phyloP scores from a whole-genome alignment of 2,888 invertebrate species.

The Liodrosophila aerea region DNA sequence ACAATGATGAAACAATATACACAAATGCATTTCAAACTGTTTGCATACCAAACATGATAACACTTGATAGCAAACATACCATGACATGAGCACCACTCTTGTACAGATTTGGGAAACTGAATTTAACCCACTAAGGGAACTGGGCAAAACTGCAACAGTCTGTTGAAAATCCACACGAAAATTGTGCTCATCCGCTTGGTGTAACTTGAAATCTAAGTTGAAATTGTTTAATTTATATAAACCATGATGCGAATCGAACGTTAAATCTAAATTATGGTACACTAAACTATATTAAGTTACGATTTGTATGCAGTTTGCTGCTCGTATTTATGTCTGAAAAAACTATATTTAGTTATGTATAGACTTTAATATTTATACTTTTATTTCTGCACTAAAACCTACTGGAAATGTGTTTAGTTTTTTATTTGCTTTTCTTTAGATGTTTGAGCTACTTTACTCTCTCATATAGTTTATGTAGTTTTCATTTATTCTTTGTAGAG shows the following conservation, averaged over 20 bases:
- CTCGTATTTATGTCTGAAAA: background rate
- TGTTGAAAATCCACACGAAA: slow-evolving; percentile 53
- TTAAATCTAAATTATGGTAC: slow-evolving; percentile 41
- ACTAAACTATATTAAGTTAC: slow-evolving; percentile 22
- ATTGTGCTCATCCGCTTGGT: slow-evolving; percentile 39
- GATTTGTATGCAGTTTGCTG: slow-evolving; percentile 46
- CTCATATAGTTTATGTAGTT: slow-evolving; percentile 8
- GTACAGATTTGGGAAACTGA: slow-evolving; percentile 70
- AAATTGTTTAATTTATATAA: slow-evolving; percentile 14
- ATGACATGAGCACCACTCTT: slow-evolving; percentile 64
- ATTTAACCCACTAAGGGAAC: slow-evolving; percentile 82
- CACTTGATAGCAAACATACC: slow-evolving; percentile 36
- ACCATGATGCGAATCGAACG: slow-evolving; percentile 40
- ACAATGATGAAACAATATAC: slow-evolving; percentile 34
- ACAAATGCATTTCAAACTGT: slow-evolving; percentile 7
- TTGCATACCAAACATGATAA: slow-evolving; percentile 10
- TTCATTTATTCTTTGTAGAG: slow-evolving; percentile 1
- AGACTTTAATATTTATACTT: slow-evolving; percentile 1
- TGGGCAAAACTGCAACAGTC: slow-evolving; percentile 80
- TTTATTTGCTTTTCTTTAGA: slow-evolving; percentile 22
- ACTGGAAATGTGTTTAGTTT: slow-evolving; percentile 53
- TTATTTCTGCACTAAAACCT: slow-evolving; percentile 36
- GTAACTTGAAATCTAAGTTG: slow-evolving; percentile 19
- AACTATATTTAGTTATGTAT: slow-evolving; percentile 16
- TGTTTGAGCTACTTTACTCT: background rate